Evolutionary conservation across 2,888 invertebrate genomes (phyloP).

Genomic region (Nasonia oneida): DNA sequence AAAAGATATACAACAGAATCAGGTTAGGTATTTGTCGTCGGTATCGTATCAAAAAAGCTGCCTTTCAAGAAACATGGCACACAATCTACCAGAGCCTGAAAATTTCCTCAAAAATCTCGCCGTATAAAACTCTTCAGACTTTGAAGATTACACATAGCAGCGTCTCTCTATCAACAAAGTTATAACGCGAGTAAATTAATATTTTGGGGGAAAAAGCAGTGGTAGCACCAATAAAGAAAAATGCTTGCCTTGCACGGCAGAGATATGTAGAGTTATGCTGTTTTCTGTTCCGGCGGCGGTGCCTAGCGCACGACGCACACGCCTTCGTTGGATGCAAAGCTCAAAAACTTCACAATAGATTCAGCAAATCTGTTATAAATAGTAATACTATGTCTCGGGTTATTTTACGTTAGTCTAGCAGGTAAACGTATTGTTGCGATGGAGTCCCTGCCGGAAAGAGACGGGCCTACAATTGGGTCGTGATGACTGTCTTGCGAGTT

Average conservation of each 20-base stretch:
- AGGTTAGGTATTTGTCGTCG: background rate
- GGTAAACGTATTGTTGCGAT: conserved; percentile 47
- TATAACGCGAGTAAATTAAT: conserved; percentile 40
- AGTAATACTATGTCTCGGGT: conserved; percentile 63
- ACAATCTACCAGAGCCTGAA: conserved; percentile 58
- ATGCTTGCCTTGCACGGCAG: conserved; percentile 49
- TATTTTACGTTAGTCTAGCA: conserved; percentile 55
- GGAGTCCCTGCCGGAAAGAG: background rate
- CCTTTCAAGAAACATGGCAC: conserved; percentile 63
- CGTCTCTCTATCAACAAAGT: conserved; percentile 59
- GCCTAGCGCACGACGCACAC: conserved; percentile 15
- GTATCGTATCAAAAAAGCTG: conserved; percentile 45
- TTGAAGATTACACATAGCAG: conserved; percentile 33
- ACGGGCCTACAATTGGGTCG: conserved; percentile 86
- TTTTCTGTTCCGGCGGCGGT: conserved; percentile 13
- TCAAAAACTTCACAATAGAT: conserved; percentile 55
- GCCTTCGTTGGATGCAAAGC: conserved; percentile 59
- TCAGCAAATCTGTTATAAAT: conserved; percentile 62
- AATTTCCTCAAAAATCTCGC: conserved; percentile 50
- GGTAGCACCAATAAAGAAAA: conserved; percentile 62
- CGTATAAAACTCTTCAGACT: conserved; percentile 3
- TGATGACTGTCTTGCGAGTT: conserved; percentile 92
- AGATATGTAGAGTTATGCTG: conserved; percentile 27
- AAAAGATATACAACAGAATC: conserved; percentile 32
- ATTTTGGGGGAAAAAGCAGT: conserved; percentile 40